These are phyloP conservation scores for Ophiodon elongatus DNA, from an alignment of 2,113 vertebrate species.

Conservation along the genomic window DNA sequence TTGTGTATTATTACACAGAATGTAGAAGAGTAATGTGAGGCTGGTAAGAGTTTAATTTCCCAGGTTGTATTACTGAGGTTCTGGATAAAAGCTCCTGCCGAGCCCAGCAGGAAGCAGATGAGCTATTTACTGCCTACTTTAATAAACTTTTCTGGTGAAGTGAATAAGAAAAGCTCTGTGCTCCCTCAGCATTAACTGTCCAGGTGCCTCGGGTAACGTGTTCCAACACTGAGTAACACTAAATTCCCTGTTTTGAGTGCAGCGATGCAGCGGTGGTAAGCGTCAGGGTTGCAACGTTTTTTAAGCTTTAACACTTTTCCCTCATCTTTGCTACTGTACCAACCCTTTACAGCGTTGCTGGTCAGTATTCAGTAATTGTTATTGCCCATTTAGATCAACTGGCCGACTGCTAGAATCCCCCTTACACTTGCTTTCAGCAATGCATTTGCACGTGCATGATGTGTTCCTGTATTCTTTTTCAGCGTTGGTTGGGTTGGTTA, in stretches of 20 bases:
- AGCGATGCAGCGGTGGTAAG: not conserved
- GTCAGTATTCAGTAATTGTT: not conserved
- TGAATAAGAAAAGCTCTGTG: not conserved
- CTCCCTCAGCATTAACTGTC: not conserved
- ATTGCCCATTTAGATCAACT: not conserved
- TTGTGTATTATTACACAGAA: conserved; percentile 10
- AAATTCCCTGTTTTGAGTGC: not conserved
- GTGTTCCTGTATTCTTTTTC: no score
- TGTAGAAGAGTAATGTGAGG: conserved; percentile 3
- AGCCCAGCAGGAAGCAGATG: conserved; percentile 30
- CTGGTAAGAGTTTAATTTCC: not conserved
- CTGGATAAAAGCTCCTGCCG: conserved; percentile 4
- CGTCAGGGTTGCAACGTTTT: no score
- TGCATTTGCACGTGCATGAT: no score
- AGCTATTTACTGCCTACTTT: not conserved
- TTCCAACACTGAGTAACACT: no score
- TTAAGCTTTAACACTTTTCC: no score
- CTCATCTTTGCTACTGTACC: not conserved
- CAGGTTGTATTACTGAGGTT: not conserved
- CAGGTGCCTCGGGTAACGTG: not conserved
- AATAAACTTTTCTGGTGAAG: not conserved
- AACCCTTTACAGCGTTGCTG: not conserved
- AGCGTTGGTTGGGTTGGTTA: no score
- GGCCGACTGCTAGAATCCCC: no score
- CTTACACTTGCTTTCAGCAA: no score